phyloP scores from a whole-genome alignment of 2,797 vertebrate species.

The Xenentodon cancila region DNA sequence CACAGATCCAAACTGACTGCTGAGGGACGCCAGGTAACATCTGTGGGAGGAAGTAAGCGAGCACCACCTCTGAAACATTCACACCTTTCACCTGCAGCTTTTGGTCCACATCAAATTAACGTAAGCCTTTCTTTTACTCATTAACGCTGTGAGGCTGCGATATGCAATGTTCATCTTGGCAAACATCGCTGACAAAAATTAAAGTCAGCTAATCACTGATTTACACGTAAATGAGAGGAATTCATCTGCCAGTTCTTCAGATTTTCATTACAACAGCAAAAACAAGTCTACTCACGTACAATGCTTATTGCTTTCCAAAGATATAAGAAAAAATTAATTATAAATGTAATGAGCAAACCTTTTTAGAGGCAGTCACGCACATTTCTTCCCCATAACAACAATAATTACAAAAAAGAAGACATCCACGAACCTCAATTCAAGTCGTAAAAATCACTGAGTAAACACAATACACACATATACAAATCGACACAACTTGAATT shows the following conservation, averaged over 20 bases:
- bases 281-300: constrained; percentile 36
- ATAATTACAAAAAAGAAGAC: constrained; percentile 17
- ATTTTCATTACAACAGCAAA: constrained; percentile 9
- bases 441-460: constrained; percentile 51
- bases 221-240: neutral
- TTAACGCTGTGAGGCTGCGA: constrained; percentile 2
- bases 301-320: constrained; percentile 68
- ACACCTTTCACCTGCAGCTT: neutral
- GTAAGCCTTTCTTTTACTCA: neutral
- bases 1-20: constrained; percentile 16
- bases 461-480: constrained; percentile 40
- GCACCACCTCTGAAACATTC: constrained; percentile 7
- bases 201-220: neutral
- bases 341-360: neutral
- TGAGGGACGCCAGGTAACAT: constrained; percentile 26
- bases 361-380: constrained; percentile 10
- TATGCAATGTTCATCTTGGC: constrained; percentile 15
- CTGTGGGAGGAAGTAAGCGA: neutral
- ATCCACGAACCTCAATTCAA: constrained; percentile 32
- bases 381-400: neutral
- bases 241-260: neutral
- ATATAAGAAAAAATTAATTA: constrained; percentile 10
- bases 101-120: neutral
- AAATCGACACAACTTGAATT: constrained; percentile 16
- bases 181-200: constrained; percentile 19